Conservation (phyloP, 2,797 vertebrate species). For the Chloroceryle amazona region DNA sequence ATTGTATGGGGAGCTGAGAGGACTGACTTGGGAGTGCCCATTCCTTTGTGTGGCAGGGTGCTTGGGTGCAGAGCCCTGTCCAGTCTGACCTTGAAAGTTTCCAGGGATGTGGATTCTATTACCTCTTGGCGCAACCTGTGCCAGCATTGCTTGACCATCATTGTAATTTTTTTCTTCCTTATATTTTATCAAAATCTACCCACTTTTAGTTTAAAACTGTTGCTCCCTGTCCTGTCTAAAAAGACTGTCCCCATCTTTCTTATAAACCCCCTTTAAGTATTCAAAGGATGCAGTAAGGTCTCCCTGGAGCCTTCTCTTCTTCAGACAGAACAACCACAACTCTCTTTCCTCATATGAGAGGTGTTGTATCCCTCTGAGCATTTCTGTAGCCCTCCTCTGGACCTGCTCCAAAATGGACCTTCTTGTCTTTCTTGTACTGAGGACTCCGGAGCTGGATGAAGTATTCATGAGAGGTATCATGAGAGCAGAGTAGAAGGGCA, state of each 20-base stretch:
- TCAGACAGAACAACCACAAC: not conserved
- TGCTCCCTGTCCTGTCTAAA: not conserved
- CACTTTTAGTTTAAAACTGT: not conserved
- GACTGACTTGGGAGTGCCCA: not conserved
- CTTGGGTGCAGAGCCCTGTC: rapidly evolving
- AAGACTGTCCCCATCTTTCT: not conserved
- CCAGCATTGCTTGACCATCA: not conserved
- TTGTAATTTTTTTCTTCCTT: not conserved
- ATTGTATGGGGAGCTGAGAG: not conserved
- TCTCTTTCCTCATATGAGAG: not conserved
- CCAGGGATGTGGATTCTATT: not conserved
- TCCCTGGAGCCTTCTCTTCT: not conserved
- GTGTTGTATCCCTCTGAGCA: no score
- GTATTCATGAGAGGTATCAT: not conserved
- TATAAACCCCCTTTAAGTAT: not conserved
- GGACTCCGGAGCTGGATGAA: not conserved
- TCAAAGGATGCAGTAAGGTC: not conserved
- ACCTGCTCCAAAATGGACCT: not conserved
- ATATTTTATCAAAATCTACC: not conserved
- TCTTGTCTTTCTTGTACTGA: no score
- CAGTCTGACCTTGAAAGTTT: not conserved
- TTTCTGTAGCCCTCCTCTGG: not conserved
- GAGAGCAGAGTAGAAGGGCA: not conserved
- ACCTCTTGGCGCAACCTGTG: not conserved
- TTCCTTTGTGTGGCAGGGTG: not conserved